These are phyloP conservation scores for Valencia hispanica DNA, from an alignment of 2,797 vertebrate species.

Conservation along the genomic window DNA sequence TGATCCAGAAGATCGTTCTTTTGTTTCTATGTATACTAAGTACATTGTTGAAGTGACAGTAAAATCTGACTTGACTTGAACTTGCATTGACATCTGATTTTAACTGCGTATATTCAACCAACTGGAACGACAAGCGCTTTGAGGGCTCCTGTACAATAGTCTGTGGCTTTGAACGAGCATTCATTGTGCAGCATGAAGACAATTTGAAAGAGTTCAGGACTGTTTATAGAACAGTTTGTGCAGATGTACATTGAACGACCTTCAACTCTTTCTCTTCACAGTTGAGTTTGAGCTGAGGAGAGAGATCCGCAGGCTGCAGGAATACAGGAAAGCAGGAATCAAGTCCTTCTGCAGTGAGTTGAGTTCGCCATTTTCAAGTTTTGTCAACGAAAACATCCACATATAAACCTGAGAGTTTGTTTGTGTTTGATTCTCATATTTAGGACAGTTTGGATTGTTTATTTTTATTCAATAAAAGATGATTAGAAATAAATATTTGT, in stretches of 20 bases:
- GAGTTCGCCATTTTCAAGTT: slow-evolving; percentile 35
- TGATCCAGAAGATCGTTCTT: not conserved
- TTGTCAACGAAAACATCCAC: slow-evolving; percentile 15
- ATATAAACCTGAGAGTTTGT: slow-evolving; percentile 26
- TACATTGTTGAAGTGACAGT: not conserved
- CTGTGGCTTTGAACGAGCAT: not conserved
- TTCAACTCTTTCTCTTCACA: slow-evolving; percentile 64
- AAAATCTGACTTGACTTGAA: not conserved
- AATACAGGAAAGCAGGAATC: slow-evolving; percentile 94
- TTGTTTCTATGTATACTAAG: not conserved
- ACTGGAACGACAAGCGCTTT: not conserved
- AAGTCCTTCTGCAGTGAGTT: slow-evolving; percentile 97
- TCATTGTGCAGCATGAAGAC: not conserved
- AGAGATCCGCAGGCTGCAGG: slow-evolving; percentile 93
- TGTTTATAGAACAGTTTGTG: not conserved
- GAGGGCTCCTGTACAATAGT: not conserved
- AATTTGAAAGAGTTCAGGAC: not conserved
- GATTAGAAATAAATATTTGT: not conserved
- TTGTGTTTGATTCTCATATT: slow-evolving; percentile 32
- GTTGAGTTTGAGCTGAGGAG: slow-evolving; percentile 97
- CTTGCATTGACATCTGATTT: not conserved
- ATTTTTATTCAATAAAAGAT: slow-evolving; percentile 3
- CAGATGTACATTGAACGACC: slow-evolving; percentile 18
- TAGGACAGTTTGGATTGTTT: slow-evolving; percentile 10
- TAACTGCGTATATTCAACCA: not conserved